Evolutionary conservation across 2,113 vertebrate genomes (phyloP).

Genomic region (Neogale vison): DNA sequence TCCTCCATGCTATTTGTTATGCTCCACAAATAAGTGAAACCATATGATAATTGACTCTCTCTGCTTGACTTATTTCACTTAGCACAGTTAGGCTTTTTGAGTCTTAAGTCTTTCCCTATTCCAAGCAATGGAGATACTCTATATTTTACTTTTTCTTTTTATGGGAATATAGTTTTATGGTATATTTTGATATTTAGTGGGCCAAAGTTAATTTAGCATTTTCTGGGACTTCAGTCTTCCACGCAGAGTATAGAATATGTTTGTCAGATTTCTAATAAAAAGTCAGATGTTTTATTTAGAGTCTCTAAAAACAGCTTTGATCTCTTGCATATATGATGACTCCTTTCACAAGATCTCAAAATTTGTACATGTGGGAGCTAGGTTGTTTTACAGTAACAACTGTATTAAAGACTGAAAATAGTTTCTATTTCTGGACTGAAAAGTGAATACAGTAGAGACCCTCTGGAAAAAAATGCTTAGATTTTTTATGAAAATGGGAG

Average conservation of each 20-base stretch:
- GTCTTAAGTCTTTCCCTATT: not conserved
- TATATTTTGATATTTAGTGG: not conserved
- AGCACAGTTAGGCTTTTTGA: not conserved
- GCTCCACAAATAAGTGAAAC: too few relatives aligned
- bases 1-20: too few relatives aligned
- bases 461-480: not conserved
- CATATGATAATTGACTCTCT: too few relatives aligned
- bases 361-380: not conserved
- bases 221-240: not conserved
- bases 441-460: not conserved
- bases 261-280: not conserved
- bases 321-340: not conserved
- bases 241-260: not conserved
- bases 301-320: not conserved
- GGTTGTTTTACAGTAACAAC: constrained; percentile 14
- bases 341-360: not conserved
- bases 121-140: not conserved
- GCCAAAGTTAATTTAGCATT: not conserved
- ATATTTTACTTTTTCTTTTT: not conserved
- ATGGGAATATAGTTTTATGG: not conserved
- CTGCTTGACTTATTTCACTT: too few relatives aligned
- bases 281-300: not conserved
- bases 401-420: not conserved
- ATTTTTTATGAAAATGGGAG: not conserved
- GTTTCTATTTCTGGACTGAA: not conserved